These are phyloP conservation scores for Cremastobaeus sp. DNA, from an alignment of 2,888 invertebrate species.

Conservation along the genomic window DNA sequence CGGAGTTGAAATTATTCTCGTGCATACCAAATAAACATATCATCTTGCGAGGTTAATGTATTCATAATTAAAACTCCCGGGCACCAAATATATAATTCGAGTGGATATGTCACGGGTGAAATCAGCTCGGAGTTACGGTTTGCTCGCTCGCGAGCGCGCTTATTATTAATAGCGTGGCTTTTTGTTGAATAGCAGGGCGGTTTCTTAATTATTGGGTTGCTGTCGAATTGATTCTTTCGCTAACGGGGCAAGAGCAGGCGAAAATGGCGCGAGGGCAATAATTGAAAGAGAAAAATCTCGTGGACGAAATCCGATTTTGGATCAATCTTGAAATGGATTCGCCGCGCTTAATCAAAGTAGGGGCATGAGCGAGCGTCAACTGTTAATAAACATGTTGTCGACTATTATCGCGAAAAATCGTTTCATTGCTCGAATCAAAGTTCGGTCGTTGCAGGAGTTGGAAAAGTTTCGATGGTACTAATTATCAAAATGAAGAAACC, in stretches of 20 bases:
- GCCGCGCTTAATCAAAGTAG: too few species aligned
- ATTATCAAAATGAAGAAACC: constrained; percentile 68
- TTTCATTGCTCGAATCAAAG: constrained; percentile 36
- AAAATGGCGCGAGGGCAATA: too few species aligned
- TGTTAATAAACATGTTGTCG: constrained; percentile 25
- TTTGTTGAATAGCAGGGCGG: constrained; percentile 9
- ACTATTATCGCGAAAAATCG: constrained; percentile 10
- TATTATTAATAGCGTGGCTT: constrained; percentile 20
- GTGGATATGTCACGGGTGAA: constrained; percentile 48
- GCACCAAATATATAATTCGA: constrained; percentile 52
- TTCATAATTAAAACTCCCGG: constrained; percentile 55
- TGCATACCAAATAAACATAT: constrained; percentile 59
- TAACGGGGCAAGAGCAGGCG: too few species aligned
- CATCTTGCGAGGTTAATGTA: constrained; percentile 52
- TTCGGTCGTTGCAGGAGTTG: constrained; percentile 46
- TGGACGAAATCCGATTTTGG: too few species aligned
- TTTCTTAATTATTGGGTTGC: too few species aligned
- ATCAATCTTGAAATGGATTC: too few species aligned
- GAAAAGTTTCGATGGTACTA: constrained; percentile 70
- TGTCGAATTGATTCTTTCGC: too few species aligned
- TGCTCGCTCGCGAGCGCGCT: constrained; percentile 35
- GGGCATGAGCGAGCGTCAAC: too few species aligned
- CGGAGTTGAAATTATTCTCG: constrained; percentile 61
- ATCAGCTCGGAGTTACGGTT: constrained; percentile 43
- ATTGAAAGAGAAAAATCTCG: too few species aligned